Conservation (phyloP, 92 coral and sea anemone genomes). For the Micromussa lordhowensis region DNA sequence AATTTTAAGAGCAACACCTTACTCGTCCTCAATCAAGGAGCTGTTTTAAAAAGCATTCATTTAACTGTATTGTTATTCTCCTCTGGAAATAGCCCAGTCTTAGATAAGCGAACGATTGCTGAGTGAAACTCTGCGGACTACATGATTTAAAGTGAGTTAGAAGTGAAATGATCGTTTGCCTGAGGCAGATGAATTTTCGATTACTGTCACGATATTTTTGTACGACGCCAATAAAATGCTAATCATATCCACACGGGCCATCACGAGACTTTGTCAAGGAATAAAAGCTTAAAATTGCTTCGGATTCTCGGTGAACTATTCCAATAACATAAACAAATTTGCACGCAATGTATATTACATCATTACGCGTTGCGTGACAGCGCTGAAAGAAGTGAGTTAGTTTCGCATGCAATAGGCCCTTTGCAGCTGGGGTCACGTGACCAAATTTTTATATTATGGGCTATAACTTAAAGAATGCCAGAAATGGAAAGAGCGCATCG, state of each 20-base stretch:
- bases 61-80: neutral
- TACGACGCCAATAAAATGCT: neutral
- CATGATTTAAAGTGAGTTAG: neutral
- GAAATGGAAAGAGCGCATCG: too few species aligned
- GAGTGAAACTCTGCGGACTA: neutral
- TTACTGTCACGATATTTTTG: neutral
- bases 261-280: neutral
- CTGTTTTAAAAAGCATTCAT: too few species aligned
- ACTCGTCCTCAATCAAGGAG: too few species aligned
- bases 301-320: neutral
- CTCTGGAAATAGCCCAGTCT: neutral
- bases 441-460: too few species aligned
- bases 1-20: too few species aligned
- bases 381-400: neutral
- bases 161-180: neutral
- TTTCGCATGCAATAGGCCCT: neutral
- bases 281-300: neutral
- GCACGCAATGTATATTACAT: too few species aligned
- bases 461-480: too few species aligned
- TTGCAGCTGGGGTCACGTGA: too few species aligned
- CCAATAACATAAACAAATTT: neutral
- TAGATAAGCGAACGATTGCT: neutral
- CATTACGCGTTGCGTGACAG: neutral
- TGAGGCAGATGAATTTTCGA: neutral
- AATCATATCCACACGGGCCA: neutral